These are phyloP conservation scores for Platysternon megacephalum DNA, from an alignment of 2,113 vertebrate genomes.

Conservation along the genomic window DNA sequence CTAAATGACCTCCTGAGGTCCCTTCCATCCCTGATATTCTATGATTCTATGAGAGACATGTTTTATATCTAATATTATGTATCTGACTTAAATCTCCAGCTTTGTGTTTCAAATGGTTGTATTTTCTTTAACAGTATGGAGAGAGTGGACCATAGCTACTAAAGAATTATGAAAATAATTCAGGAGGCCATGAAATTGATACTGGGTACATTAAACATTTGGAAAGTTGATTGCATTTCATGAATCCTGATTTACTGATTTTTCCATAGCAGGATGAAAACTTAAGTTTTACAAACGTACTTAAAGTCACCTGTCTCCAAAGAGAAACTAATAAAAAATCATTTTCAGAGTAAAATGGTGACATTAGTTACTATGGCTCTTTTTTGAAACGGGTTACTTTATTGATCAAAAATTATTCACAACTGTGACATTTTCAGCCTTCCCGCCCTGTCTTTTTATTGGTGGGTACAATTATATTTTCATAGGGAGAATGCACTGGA, in stretches of 20 bases:
- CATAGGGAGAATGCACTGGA: background rate
- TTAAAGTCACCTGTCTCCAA: background rate
- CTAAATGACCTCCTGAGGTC: no score
- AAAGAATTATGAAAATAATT: constrained; percentile 53
- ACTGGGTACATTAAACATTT: constrained; percentile 64
- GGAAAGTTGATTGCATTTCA: constrained; percentile 65
- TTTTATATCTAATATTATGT: background rate
- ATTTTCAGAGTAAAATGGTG: background rate
- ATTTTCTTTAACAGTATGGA: background rate
- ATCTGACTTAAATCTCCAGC: background rate
- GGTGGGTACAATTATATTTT: background rate
- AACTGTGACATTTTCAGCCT: background rate
- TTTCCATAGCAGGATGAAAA: constrained; percentile 55
- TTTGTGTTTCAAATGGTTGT: constrained; percentile 4
- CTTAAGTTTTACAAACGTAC: background rate
- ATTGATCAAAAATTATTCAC: no score
- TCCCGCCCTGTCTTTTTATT: background rate
- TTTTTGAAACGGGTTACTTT: background rate
- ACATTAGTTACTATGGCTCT: background rate
- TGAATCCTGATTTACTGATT: constrained; percentile 72
- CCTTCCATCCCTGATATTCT: no score
- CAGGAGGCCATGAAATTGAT: constrained; percentile 47
- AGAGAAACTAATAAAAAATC: background rate
- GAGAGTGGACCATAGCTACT: background rate
- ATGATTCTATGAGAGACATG: background rate